These are phyloP conservation scores for Calyptommatus sinebrachiatus DNA, from an alignment of 2,113 vertebrate genomes.

Conservation along the genomic window DNA sequence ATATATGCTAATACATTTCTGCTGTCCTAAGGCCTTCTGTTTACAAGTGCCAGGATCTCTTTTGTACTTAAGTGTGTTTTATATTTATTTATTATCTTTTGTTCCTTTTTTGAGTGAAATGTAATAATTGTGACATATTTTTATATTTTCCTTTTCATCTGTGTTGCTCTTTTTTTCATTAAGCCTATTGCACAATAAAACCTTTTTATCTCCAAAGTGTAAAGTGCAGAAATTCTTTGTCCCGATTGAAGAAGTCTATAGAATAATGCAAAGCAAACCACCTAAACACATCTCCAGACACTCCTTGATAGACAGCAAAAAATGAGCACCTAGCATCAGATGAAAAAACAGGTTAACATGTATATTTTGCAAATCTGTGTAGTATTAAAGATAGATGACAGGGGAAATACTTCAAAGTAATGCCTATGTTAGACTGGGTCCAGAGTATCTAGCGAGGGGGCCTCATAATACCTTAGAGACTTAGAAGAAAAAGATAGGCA, in stretches of 20 bases:
- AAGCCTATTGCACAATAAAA: slow-evolving; percentile 71
- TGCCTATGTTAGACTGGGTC: too few relatives aligned
- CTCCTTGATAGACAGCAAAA: too few relatives aligned
- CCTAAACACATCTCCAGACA: too few relatives aligned
- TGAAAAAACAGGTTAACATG: too few relatives aligned
- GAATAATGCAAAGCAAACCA: not conserved
- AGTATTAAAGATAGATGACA: too few relatives aligned
- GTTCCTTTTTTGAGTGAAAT: slow-evolving; percentile 62
- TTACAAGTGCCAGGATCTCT: slow-evolving; percentile 68
- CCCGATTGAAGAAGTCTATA: not conserved
- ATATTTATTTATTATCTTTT: slow-evolving; percentile 74
- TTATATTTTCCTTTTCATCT: slow-evolving; percentile 70
- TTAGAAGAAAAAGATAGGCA: too few relatives aligned
- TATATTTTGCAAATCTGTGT: too few relatives aligned
- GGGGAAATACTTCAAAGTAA: too few relatives aligned
- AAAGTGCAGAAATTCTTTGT: fast-evolving
- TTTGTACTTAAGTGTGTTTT: slow-evolving; percentile 64
- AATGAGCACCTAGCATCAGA: too few relatives aligned
- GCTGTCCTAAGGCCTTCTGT: slow-evolving; percentile 61
- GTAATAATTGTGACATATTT: slow-evolving; percentile 74
- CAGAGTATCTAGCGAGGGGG: too few relatives aligned
- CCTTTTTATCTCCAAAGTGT: slow-evolving; percentile 33
- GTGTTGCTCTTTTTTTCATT: slow-evolving; percentile 54
- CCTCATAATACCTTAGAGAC: too few relatives aligned
- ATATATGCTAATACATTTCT: slow-evolving; percentile 24